Base-by-base conservation (phyloP, 2,113 vertebrate genomes). In the Nanorana parkeri region DNA sequence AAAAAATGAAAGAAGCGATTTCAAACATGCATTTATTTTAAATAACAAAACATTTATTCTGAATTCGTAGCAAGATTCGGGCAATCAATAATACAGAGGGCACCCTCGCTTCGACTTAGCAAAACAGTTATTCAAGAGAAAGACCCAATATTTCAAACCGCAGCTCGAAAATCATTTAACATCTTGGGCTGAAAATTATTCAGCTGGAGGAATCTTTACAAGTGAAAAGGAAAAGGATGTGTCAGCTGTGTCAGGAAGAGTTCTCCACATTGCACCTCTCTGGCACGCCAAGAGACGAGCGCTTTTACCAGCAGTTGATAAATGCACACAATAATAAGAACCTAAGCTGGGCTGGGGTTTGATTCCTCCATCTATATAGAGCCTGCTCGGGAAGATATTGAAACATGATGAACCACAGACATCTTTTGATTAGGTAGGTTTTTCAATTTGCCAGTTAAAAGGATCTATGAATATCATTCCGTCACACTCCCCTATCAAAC, bases 401-500 rank as follows among this genome's bases (percentile, higher is more conserved):
- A 90, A 93, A 91, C 0, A 85, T 93, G 87, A 92, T 88, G 87
- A 92, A 88, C 85, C 87, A 84, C 85, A 86, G 80, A 84, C 85
- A 67, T 84, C 88, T 90, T 90, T 85, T 88, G 80, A 91, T 92
- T 88, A 87, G 89, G 76, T 77, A 52, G 84, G n/a, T 26, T 92
- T 92, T 93, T 90, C 92, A 89, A 89, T 92, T 91, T 91, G 82
- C 78, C 86, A 85, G 84, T 91, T 91, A 88, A 88, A 90, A 90
- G 84, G 77, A 87, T 65, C 85, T 89, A 86, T 91, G 90, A 93
- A 91, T 92, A 90, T 90, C 2, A 5, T 90, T 91, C 87, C 52
- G 76, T 89, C 86, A 81, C 82, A 87, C 55, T 87, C 77, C 83
- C 86, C 88, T 89, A 90, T 88, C 90, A 89, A 0, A 84, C 85